Evolutionary conservation across 1,140 invertebrate genomes (phyloP), one percentile per base, ranked within the genome.

Genomic region (Chrysopa pallens): DNA sequence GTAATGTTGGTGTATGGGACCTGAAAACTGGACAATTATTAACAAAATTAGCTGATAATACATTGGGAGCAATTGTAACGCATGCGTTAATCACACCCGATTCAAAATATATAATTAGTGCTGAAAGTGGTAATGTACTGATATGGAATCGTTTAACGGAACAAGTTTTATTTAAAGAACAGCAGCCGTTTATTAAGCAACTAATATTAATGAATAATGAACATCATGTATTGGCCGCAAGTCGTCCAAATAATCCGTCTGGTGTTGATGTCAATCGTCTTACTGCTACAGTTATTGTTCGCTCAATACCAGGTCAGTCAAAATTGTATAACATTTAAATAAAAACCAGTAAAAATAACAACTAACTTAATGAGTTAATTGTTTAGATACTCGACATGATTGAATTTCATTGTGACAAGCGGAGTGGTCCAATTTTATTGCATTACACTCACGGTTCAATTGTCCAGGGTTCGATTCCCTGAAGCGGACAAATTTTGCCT

Each of bases 1-100:
- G 87, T 50, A 93, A 88, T 55, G 82, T 96, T 40, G 93, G 92
- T 6, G 76, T 97, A 8, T 98, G 93, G 93, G 83, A 94, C 58
- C 70, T 94, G n/a, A 70, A 79, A 44, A 79, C 78, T 1, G 91
- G 90, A 1, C 78, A 79, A 54, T 64, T 95, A 8, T 65, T 84
- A 38, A 73, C 83, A 6, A 87, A 89, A 58, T 65, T 97, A 13
- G 88, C 90, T 0, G 90, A 94, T 51, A 90, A 84, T 54, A 84
- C 88, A 0, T 68, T 94, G 5, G 91, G 91, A 1, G 89, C 92
- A 6, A 96, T 97, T 52, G 87, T 97, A 0, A 95, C 91, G 0
- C 86, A 94, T 51, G 87, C 88, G 0, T 68, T 80, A 29, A 84
- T 96, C 23, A 94, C 90, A 0, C 76, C 76, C 1, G 75, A 83